phyloP scores from a whole-genome alignment of 37 sponge, comb jelly and placozoan genomes.

The Chondrosia reniformis region DNA sequence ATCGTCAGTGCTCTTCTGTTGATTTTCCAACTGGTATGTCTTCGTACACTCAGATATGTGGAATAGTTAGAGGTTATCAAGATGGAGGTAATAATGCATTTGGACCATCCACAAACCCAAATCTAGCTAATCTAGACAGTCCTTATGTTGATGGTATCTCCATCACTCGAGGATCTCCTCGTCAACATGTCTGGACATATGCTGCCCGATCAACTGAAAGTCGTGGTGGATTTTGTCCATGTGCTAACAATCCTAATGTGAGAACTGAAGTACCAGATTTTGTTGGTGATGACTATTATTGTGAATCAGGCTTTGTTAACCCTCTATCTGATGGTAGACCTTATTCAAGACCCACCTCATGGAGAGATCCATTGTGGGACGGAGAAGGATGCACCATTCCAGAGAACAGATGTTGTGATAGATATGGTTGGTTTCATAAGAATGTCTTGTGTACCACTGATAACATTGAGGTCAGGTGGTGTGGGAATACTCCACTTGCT shows the following conservation, averaged over 20 bases:
- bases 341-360: no score
- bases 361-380: constrained; percentile 14
- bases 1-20: background rate
- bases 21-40: background rate
- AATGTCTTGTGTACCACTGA: background rate
- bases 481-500: background rate
- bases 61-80: constrained; percentile 8
- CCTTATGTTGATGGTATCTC: constrained; percentile 23
- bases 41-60: constrained; percentile 16
- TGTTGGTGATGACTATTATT: constrained; percentile 11
- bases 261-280: background rate
- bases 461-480: constrained; percentile 23
- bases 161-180: constrained; percentile 18
- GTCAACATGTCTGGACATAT: constrained; percentile 20
- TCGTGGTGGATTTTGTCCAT: background rate
- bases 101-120: constrained; percentile 4
- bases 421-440: constrained; percentile 19
- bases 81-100: constrained; percentile 11
- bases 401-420: constrained; percentile 24
- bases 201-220: background rate
- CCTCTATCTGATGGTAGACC: background rate
- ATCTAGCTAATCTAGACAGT: background rate
- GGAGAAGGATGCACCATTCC: constrained; percentile 14
- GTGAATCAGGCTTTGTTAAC: background rate
- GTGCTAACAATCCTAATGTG: background rate